Conservation (phyloP, 2,888 invertebrate genomes). For the Ditylenchus weischeri region DNA sequence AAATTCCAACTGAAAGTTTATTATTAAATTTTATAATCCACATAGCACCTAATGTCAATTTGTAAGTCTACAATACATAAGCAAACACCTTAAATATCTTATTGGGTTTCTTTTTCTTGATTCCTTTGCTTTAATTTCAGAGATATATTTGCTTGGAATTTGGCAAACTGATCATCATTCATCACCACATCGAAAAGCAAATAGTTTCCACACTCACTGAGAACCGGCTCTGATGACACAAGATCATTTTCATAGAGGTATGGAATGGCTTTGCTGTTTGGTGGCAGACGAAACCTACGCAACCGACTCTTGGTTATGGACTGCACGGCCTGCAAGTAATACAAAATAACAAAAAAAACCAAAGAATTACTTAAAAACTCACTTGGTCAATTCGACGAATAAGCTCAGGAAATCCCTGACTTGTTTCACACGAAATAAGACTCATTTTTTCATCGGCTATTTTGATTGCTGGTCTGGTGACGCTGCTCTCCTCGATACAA, state of each 20-base stretch:
- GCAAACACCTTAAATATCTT: background rate
- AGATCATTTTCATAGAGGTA: slow-evolving; percentile 50
- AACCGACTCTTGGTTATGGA: slow-evolving; percentile 27
- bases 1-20: no score
- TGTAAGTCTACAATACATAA: no score
- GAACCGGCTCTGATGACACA: slow-evolving; percentile 39
- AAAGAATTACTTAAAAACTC: background rate
- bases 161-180: slow-evolving; percentile 47
- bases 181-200: slow-evolving; percentile 49
- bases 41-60: no score
- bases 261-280: slow-evolving; percentile 42
- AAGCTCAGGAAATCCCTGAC: slow-evolving; percentile 44
- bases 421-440: slow-evolving; percentile 48
- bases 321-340: slow-evolving; percentile 36
- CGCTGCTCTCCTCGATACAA: slow-evolving; percentile 11
- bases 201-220: slow-evolving; percentile 32
- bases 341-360: background rate
- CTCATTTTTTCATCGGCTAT: slow-evolving; percentile 7
- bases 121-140: background rate
- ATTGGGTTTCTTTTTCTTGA: background rate
- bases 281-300: slow-evolving; percentile 37
- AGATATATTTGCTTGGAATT: slow-evolving; percentile 27
- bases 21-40: background rate
- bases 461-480: background rate
- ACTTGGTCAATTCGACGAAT: slow-evolving; percentile 38